These are phyloP conservation scores for Lithobates sylvaticus DNA, from an alignment of 2,797 vertebrate species.

Conservation along the genomic window DNA sequence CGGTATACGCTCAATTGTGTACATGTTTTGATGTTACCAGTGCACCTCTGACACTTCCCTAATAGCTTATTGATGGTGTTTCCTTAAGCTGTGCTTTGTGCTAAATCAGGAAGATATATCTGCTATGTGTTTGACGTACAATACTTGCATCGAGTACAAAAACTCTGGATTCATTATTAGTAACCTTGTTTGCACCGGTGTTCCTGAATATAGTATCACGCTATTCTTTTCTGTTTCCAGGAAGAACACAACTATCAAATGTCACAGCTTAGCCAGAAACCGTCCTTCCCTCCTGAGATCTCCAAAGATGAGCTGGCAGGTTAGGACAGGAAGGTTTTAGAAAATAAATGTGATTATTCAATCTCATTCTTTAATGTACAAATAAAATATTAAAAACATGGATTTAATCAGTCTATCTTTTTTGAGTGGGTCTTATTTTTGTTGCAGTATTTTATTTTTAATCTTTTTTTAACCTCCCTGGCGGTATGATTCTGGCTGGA, in stretches of 20 bases:
- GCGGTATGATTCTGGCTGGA: too few relatives aligned
- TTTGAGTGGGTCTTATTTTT: too few relatives aligned
- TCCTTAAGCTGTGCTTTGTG: slow-evolving; percentile 31
- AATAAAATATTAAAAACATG: too few relatives aligned
- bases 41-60: slow-evolving; percentile 6
- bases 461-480: too few relatives aligned
- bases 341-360: background rate
- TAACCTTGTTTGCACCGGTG: slow-evolving; percentile 28
- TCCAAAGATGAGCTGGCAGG: background rate
- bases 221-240: slow-evolving; percentile 26
- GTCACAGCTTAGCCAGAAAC: slow-evolving; percentile 14
- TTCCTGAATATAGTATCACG: slow-evolving; percentile 41
- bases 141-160: slow-evolving; percentile 29
- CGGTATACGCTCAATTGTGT: slow-evolving; percentile 11
- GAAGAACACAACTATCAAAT: slow-evolving; percentile 38
- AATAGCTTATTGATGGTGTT: slow-evolving; percentile 4
- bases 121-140: slow-evolving; percentile 23
- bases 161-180: slow-evolving; percentile 19
- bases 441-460: too few relatives aligned
- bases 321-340: background rate
- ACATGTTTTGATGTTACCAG: slow-evolving; percentile 23
- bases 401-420: too few relatives aligned
- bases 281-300: background rate
- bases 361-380: too few relatives aligned
- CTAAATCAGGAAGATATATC: slow-evolving; percentile 10